Evolutionary conservation across 1,140 invertebrate genomes (phyloP), one percentile per base, ranked within the genome.

Genomic region (Caenorhabditis briggsae): DNA sequence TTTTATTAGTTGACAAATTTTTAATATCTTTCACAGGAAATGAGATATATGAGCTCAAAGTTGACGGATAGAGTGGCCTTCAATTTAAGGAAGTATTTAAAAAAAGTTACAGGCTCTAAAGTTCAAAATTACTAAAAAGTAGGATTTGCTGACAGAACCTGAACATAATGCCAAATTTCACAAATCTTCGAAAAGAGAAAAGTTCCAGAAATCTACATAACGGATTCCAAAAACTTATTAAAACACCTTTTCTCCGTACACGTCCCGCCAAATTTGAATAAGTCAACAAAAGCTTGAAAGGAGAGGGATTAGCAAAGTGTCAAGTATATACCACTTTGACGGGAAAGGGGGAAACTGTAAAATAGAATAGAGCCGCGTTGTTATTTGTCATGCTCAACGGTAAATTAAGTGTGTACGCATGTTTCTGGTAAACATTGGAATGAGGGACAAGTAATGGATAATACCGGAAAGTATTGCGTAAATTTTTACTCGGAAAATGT

Each of bases 281-380:
- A 78, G 70, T 78, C 43, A 78, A 78, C 70, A 78, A 50, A 46
- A 78, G 16, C 8, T 41, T n/a, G 3, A 18, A 46, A 14, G 6
- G 43, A 70, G 46, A 70, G 12, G 70, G 70, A 78, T 78, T 78
- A 78, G 70, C 70, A 78, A 48, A 58, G 65, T 70, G 65, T 43
- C 65, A 70, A 70, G 65, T 70, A 25, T 70, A 43, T 46, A 48
- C 65, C 70, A 50, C 46, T 78, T 78, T 78, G 8, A 11, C 9
- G 16, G 16, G 50, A 5, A 16, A 16, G 16, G 8, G n/a, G 46
- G 70, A 78, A 78, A 74, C 65, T 43, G 65, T 65, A 65, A 23
- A 33, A 3, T 33, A 33, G 3, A 33, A 33, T 33, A 33, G 20
- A 41, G 11, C 61, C 25, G 2, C 23, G 58, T 25, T 7, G 16